Percentiles rank a stretch among this genome's conserved stretches.
Conservation (phyloP, 2,888 invertebrate species). For the Luperina testacea region DNA sequence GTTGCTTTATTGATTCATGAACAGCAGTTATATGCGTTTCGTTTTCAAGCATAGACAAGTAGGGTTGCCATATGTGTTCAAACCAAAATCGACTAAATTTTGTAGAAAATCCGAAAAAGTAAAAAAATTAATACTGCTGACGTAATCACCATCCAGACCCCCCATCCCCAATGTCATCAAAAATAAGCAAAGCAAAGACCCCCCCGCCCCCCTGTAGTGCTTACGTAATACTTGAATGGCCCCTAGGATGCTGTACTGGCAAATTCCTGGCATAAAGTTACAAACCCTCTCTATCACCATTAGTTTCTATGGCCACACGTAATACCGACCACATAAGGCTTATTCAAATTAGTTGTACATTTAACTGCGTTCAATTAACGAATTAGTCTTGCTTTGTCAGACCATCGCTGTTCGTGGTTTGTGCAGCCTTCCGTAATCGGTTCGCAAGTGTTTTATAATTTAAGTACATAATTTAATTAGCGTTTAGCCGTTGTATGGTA, state of each 20-base stretch:
- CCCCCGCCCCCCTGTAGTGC: too few relatives aligned
- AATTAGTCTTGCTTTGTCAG: slow-evolving; percentile 55
- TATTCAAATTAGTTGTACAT: slow-evolving; percentile 70
- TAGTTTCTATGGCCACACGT: slow-evolving; percentile 51
- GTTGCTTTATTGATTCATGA: too few relatives aligned
- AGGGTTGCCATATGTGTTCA: too few relatives aligned
- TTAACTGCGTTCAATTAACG: slow-evolving; percentile 67
- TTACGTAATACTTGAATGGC: too few relatives aligned
- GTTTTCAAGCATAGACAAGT: too few relatives aligned
- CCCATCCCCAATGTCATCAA: too few relatives aligned
- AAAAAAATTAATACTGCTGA: too few relatives aligned
- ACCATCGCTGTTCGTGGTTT: slow-evolving; percentile 21
- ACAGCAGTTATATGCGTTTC: too few relatives aligned
- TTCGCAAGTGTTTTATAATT: neutral
- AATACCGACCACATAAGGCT: slow-evolving; percentile 57
- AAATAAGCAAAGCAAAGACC: too few relatives aligned
- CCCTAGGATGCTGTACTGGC: neutral
- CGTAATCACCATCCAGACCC: too few relatives aligned
- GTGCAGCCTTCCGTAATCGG: neutral
- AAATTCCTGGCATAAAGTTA: neutral
- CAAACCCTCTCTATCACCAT: slow-evolving; percentile 22
- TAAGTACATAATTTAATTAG: neutral
- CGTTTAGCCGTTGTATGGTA: neutral
- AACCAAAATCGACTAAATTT: too few relatives aligned
- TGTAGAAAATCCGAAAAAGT: too few relatives aligned